phyloP scores from a whole-genome alignment of 2,113 vertebrate genomes.

The Butorides virescens region DNA sequence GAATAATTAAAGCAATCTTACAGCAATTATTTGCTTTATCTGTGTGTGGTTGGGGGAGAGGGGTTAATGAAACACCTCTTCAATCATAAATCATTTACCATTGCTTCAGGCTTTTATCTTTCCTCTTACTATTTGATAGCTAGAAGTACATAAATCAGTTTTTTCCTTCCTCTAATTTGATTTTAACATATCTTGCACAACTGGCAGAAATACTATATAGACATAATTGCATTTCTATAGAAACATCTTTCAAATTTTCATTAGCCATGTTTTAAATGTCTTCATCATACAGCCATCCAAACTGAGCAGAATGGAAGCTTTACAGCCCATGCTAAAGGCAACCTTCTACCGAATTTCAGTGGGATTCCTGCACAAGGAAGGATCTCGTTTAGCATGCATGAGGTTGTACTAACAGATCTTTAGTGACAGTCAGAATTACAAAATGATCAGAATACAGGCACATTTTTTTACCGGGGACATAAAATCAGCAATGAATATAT shows the following conservation, averaged over 20 bases:
- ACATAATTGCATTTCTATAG: not conserved
- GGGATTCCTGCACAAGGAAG: not conserved
- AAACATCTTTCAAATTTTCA: not conserved
- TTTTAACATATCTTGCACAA: not conserved
- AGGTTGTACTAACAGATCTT: conserved; percentile 10
- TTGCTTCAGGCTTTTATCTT: conserved; percentile 13
- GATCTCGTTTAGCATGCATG: not conserved
- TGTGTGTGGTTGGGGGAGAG: not conserved
- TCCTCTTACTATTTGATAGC: not conserved
- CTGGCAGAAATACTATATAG: not conserved
- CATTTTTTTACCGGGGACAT: not conserved
- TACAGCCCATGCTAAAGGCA: not conserved
- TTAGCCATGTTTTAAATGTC: not conserved
- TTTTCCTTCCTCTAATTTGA: not conserved
- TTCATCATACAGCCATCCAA: not conserved
- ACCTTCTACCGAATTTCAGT: not conserved
- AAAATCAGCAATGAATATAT: not conserved
- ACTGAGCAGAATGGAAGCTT: not conserved
- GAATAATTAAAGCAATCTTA: conserved; percentile 38
- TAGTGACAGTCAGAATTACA: not conserved
- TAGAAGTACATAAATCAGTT: not conserved
- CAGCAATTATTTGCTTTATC: conserved; percentile 56
- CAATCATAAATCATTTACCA: conserved; percentile 45
- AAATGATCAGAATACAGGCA: not conserved
- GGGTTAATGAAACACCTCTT: conserved; percentile 44